A percentile compares a stretch with the other conserved stretches of the same genome.
These are phyloP conservation scores for Opisthograptis luteolata DNA, from an alignment of 2,888 invertebrate species.

Conservation along the genomic window DNA sequence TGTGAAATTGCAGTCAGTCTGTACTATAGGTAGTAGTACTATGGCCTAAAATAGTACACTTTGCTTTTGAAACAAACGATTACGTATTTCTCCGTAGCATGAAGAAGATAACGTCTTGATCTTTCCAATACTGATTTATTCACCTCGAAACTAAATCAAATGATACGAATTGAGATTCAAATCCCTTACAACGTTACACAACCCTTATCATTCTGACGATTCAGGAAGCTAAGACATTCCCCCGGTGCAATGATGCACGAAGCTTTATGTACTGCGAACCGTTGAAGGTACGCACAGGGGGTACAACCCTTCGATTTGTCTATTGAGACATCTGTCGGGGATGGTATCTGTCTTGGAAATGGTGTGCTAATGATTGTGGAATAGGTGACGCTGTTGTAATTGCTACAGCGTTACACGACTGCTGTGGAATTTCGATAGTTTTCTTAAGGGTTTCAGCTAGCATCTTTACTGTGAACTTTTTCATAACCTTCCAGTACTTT, in stretches of 20 bases:
- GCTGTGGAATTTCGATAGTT: no score
- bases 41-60: no score
- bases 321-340: slow-evolving; percentile 47
- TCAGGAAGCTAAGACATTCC: slow-evolving; percentile 51
- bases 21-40: no score
- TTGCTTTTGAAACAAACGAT: no score
- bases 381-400: background rate
- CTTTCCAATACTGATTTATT: slow-evolving; percentile 3
- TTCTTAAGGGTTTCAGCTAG: no score
- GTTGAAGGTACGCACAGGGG: slow-evolving; percentile 52
- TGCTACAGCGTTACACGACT: background rate
- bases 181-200: slow-evolving; percentile 25
- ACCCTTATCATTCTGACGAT: slow-evolving; percentile 31
- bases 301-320: slow-evolving; percentile 51
- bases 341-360: slow-evolving; percentile 37
- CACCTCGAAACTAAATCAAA: slow-evolving; percentile 13
- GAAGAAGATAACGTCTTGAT: no score
- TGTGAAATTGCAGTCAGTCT: no score
- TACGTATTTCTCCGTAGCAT: no score
- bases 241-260: slow-evolving; percentile 69
- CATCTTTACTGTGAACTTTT: no score
- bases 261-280: slow-evolving; percentile 79
- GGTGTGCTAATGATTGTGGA: slow-evolving; percentile 24
- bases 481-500: no score
- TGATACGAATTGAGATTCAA: slow-evolving; percentile 23